These are phyloP conservation scores for Drosophila macrothrix DNA, from an alignment of 2,888 invertebrate species.

Conservation along the genomic window DNA sequence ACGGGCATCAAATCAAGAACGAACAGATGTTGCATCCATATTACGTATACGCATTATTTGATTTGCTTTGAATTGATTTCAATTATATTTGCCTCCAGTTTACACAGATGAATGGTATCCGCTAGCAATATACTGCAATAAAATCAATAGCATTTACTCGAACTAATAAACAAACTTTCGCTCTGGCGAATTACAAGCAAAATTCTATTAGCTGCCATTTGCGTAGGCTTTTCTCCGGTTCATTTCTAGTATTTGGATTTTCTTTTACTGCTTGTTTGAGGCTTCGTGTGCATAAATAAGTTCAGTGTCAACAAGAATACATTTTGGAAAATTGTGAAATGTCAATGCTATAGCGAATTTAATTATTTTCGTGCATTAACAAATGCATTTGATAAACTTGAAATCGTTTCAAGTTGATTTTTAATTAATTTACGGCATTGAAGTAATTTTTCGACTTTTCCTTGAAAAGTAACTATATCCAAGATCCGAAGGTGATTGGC, in stretches of 20 bases:
- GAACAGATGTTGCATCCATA: slow-evolving; percentile 40
- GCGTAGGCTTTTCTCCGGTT: slow-evolving; percentile 27
- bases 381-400: slow-evolving; percentile 17
- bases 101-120: slow-evolving; percentile 15
- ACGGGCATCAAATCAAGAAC: slow-evolving; percentile 28
- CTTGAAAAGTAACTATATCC: slow-evolving; percentile 40
- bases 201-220: slow-evolving; percentile 54
- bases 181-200: slow-evolving; percentile 29
- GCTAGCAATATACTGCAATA: slow-evolving; percentile 37
- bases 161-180: slow-evolving; percentile 39
- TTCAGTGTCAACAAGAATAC: slow-evolving; percentile 67
- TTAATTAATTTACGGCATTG: slow-evolving; percentile 49
- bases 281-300: slow-evolving; percentile 30
- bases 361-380: slow-evolving; percentile 17
- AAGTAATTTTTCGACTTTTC: slow-evolving; percentile 16
- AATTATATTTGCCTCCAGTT: slow-evolving; percentile 9
- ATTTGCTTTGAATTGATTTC: slow-evolving; percentile 17
- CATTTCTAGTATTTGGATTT: slow-evolving; percentile 6
- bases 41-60: slow-evolving; percentile 49
- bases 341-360: slow-evolving; percentile 29
- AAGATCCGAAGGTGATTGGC: slow-evolving; percentile 49
- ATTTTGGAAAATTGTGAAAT: slow-evolving; percentile 56
- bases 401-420: slow-evolving; percentile 39
- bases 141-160: slow-evolving; percentile 44
- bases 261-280: slow-evolving; percentile 23